Evolutionary conservation across 2,113 vertebrate genomes (phyloP), one percentile per base, ranked within the genome.

Genomic region (Saimiri boliviensis): DNA sequence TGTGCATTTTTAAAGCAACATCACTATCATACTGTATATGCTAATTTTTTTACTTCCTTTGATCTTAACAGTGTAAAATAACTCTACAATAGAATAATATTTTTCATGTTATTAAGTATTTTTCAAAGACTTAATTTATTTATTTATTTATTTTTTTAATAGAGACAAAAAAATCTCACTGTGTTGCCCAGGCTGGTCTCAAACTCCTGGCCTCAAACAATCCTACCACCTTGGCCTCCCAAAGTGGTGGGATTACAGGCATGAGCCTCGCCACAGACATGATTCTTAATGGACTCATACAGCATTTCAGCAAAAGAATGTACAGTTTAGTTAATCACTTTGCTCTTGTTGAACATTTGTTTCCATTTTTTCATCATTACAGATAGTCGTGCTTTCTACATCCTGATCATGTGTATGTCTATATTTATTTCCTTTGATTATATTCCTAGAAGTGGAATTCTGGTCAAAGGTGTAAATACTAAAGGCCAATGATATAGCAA

Each of bases 21-120:
- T 68, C 3, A 49, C 35, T 86, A 76, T 92, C 16, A 6, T 49
- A 70, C 5, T 81, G 13, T 80, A 63, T 32, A 45, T 70, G 27
- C 32, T 80, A 17, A 66, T 85, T 89, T 83, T 91, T 92, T 92
- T 90, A 91, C 37, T 95, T 83, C 8, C 40, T 73, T 63, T 91
- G 45, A 47, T 96, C 74, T 89, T 92, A 86, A 82, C 1, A 4
- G 2, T 54, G 49, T 77, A 87, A 86, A 52, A 52, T 80, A 85
- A 89, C 10, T 56, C 80, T 63, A 58, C 0, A 23, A 21, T 81
- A 25, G 70, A 45, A 96, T 30, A 85, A 60, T 76, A 56, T 80
- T 77, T 89, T 89, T 80, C 16, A 60, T 70, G 30, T 89, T 8
- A 74, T 74, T 95, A 84, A 93, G 56, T 94, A 86, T 70, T 96